Evolutionary conservation across 1,140 invertebrate genomes (phyloP), one percentile per base, ranked within the genome.

Genomic region (Augochlora pura): DNA sequence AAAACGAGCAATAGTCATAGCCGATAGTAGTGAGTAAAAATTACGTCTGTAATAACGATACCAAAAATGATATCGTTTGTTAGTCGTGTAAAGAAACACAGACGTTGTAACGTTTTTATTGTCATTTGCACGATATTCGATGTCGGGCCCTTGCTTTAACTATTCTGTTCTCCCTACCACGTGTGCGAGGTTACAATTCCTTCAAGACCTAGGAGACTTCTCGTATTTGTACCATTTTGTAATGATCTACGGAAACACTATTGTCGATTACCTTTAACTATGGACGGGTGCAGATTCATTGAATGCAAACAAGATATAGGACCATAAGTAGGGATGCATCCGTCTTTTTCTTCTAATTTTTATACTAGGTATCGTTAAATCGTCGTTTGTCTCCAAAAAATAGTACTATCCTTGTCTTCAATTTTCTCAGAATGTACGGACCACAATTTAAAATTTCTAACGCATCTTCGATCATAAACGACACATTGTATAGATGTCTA

Each of bases 1-100:
- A 71, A 86, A 80, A 69, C 63, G 77, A 87, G 86, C 85, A 86
- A 87, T 87, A 87, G 84, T 59, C 72, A 76, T 86, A 86, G 84
- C 81, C 52, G 39, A 60, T 76, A 80, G 79, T 81, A 83, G 67
- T 21, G 63, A 57, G 38, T 82, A 63, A 63, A 49, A 12, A 32
- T 38, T 63, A 21, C 14, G 54, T 21, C 42, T 21, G 16, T 21
- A n/a, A 21, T 32, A 63, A n/a, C n/a, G 49, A 68, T 73, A 69
- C 54, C 67, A 7, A 16, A 74, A 74, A 23, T 38, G 27, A 38
- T 85, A 63, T 9, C 49, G 49, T 52, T 16, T 21, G 23, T 49
- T 73, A 66, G 49, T 54, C 69, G 46, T 72, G 18, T 78, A 69
- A 81, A 59, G 46, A 10, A 59, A 52, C 39, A 23, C 74, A 60